Conservation (phyloP, 1,140 invertebrate genomes). For the Episyrphus balteatus region DNA sequence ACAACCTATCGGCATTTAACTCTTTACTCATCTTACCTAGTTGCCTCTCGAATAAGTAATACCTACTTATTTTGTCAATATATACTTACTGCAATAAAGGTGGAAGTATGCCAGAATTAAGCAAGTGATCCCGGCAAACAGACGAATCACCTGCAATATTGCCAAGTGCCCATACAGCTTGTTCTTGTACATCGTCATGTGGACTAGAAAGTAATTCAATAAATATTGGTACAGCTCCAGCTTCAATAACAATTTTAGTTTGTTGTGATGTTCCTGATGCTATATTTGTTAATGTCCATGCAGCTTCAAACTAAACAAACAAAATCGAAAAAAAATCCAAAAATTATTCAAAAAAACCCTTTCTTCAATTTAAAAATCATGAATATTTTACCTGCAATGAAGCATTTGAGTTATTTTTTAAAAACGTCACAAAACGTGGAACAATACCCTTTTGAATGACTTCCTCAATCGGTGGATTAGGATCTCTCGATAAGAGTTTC, state of each 20-base stretch:
- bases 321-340: slow-evolving; percentile 9
- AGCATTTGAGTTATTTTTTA: slow-evolving; percentile 71
- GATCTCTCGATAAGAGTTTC: slow-evolving; percentile 88
- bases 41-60: too few relatives aligned
- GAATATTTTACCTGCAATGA: slow-evolving; percentile 55
- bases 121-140: slow-evolving; percentile 81
- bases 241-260: slow-evolving; percentile 86
- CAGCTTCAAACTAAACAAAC: slow-evolving; percentile 94
- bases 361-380: neutral
- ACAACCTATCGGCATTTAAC: too few relatives aligned
- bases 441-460: slow-evolving; percentile 96
- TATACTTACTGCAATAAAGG: slow-evolving; percentile 80
- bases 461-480: slow-evolving; percentile 96
- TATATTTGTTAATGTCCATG: slow-evolving; percentile 96
- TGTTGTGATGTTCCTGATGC: slow-evolving; percentile 92
- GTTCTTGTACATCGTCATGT: slow-evolving; percentile 91
- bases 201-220: slow-evolving; percentile 67
- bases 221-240: slow-evolving; percentile 87
- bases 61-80: too few relatives aligned
- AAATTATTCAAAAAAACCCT: neutral
- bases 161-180: slow-evolving; percentile 86
- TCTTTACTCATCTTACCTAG: too few relatives aligned
- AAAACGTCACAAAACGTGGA: slow-evolving; percentile 89
- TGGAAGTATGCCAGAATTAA: slow-evolving; percentile 71
- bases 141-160: slow-evolving; percentile 96